Conservation (phyloP, 2,113 vertebrate genomes). For the Litocranius walleri region DNA sequence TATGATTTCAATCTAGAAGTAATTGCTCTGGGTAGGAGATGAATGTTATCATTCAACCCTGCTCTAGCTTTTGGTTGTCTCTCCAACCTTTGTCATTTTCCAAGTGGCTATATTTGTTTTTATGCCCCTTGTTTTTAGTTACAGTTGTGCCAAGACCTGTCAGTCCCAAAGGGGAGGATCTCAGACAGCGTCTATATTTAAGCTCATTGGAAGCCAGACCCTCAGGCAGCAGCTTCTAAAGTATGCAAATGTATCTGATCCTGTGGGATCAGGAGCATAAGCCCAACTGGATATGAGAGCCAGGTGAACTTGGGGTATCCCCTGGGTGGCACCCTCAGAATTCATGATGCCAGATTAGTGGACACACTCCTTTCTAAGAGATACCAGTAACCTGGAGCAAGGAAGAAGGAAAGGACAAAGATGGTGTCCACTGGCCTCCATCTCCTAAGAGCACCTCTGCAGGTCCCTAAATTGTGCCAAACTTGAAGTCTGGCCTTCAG, state of each 20-base stretch:
- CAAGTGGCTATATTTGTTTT: not conserved
- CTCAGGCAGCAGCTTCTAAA: not conserved
- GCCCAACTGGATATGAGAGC: not conserved
- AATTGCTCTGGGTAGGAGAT: not conserved
- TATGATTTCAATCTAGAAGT: not conserved
- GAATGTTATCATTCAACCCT: not conserved
- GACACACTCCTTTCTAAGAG: not conserved
- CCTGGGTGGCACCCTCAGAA: not conserved
- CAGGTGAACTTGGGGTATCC: not conserved
- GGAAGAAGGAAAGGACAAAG: not conserved
- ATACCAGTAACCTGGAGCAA: not conserved
- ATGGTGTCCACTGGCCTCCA: not conserved
- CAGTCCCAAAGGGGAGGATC: not conserved
- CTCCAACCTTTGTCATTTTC: too few relatives aligned
- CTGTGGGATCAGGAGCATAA: not conserved
- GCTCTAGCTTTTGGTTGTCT: not conserved
- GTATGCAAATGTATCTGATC: not conserved
- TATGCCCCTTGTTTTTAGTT: not conserved
- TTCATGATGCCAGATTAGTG: not conserved
- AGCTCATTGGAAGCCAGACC: not conserved
- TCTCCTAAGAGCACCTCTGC: not conserved
- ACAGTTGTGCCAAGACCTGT: not conserved
- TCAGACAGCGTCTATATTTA: not conserved
- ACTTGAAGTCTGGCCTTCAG: not conserved
- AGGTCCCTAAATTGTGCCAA: not conserved